These are phyloP conservation scores for Epinotia demarniana DNA, from an alignment of 2,888 invertebrate species.

Conservation along the genomic window DNA sequence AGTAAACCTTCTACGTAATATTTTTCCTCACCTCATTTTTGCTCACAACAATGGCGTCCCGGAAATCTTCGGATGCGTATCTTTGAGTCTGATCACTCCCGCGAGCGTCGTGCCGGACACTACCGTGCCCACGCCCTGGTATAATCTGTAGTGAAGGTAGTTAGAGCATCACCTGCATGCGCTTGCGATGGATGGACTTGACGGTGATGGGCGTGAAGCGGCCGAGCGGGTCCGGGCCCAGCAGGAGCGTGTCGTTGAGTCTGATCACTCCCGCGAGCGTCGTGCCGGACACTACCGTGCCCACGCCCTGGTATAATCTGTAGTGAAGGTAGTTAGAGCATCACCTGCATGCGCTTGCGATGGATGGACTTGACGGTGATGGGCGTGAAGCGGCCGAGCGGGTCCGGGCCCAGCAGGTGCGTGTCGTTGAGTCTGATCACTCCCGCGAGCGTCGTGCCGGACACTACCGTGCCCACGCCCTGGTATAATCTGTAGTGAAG, in stretches of 20 bases:
- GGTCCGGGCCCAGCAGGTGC: constrained; percentile 97
- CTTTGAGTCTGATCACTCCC: too few species aligned
- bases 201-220: constrained; percentile 96
- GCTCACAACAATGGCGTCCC: too few species aligned
- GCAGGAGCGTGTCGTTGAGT: constrained; percentile 94
- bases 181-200: constrained; percentile 98
- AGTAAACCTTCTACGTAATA: too few species aligned
- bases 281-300: constrained; percentile 99
- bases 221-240: constrained; percentile 98
- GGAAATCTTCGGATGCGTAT: too few species aligned
- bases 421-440: constrained; percentile 96
- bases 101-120: constrained; percentile 96
- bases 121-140: constrained; percentile 97
- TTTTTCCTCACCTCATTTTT: too few species aligned
- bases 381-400: constrained; percentile 95
- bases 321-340: background rate
- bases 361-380: constrained; percentile 98
- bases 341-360: constrained; percentile 97
- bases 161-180: constrained; percentile 92
- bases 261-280: constrained; percentile 96
- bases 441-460: constrained; percentile 97
- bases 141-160: background rate
- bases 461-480: constrained; percentile 99
- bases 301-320: constrained; percentile 90
- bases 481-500: too few species aligned